These are phyloP conservation scores for Microtus richardsoni DNA, from an alignment of 2,113 vertebrate genomes.

Conservation along the genomic window DNA sequence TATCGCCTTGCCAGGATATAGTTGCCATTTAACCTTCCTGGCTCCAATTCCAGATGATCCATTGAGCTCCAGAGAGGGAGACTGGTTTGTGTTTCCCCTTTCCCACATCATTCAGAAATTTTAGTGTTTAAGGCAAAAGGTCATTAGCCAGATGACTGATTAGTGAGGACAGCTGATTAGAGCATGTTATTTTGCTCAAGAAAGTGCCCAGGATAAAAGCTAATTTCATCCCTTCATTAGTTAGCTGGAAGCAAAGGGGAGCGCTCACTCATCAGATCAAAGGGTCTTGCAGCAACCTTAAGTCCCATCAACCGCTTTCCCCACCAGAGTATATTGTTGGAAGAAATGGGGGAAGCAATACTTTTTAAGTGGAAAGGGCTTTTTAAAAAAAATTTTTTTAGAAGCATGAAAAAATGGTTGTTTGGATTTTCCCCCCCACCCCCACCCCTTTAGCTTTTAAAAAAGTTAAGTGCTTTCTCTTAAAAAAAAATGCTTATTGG, in stretches of 20 bases:
- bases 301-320: conserved; percentile 76
- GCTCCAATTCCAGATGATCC: conserved; percentile 84
- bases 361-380: conserved; percentile 1
- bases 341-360: conserved; percentile 61
- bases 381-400: background rate
- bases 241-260: conserved; percentile 91
- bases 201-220: conserved; percentile 92
- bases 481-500: background rate
- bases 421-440: background rate
- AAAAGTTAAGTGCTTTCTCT: background rate
- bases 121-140: conserved; percentile 92
- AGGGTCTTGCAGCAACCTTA: conserved; percentile 88
- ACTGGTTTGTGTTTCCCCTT: conserved; percentile 74
- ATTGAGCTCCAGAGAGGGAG: conserved; percentile 77
- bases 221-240: conserved; percentile 98
- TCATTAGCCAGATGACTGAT: conserved; percentile 92
- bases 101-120: conserved; percentile 87
- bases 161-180: conserved; percentile 95
- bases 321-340: conserved; percentile 67
- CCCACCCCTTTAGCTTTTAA: background rate
- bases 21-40: conserved; percentile 86
- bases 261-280: conserved; percentile 96
- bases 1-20: conserved; percentile 86
- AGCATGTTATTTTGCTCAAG: conserved; percentile 88
- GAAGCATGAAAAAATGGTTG: conserved; percentile 2